phyloP scores from a whole-genome alignment of 2,888 invertebrate species.

The Mythimna vitellina region DNA sequence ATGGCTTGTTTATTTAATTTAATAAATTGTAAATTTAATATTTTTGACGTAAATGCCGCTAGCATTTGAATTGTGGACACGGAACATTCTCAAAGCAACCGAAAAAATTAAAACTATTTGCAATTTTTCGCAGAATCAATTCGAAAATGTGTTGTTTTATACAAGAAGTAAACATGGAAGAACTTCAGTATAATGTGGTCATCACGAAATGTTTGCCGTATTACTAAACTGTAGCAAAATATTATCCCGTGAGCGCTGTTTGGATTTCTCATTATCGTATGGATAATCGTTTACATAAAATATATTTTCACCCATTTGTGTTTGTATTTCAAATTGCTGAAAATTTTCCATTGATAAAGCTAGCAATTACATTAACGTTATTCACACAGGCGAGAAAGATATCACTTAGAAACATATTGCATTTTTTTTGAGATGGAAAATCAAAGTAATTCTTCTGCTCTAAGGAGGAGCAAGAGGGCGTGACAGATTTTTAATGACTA shows the following conservation, averaged over 20 bases:
- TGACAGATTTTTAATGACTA: too few relatives aligned
- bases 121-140: not conserved
- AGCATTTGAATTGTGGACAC: not conserved
- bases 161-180: slow-evolving; percentile 13
- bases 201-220: slow-evolving; percentile 46
- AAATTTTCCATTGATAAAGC: slow-evolving; percentile 30
- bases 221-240: slow-evolving; percentile 46
- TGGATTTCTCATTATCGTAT: slow-evolving; percentile 22
- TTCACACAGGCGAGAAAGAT: slow-evolving; percentile 2
- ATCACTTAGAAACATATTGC: not conserved
- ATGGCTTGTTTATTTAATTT: slow-evolving; percentile 16
- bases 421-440: not conserved
- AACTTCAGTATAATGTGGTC: slow-evolving; percentile 23
- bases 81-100: not conserved
- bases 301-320: slow-evolving; percentile 31
- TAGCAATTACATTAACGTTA: not conserved
- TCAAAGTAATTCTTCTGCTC: too few relatives aligned
- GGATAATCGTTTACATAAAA: slow-evolving; percentile 29
- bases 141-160: not conserved
- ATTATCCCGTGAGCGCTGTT: slow-evolving; percentile 48
- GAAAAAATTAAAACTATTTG: not conserved
- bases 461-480: too few relatives aligned
- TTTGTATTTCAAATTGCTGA: slow-evolving; percentile 13
- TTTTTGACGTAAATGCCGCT: not conserved
- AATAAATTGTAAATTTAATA: not conserved